phyloP scores from a whole-genome alignment of 2,888 invertebrate genomes.

The Macrosoma leucophasiata region DNA sequence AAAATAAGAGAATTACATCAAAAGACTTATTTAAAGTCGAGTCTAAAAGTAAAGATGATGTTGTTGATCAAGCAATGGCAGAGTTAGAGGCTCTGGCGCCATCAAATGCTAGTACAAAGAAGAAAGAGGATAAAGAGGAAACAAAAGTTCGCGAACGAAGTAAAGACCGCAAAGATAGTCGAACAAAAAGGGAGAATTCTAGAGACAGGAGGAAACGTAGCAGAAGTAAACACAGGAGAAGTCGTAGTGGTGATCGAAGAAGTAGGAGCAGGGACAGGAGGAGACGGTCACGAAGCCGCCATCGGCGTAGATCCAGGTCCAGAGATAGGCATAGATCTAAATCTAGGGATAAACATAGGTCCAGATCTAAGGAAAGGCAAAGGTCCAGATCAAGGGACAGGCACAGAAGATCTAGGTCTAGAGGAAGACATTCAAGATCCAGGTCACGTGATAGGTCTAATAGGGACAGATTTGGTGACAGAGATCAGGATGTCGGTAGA shows the following conservation, averaged over 20 bases:
- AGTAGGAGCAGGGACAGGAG: constrained; percentile 39
- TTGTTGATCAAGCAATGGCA: constrained; percentile 89
- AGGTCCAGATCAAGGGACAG: constrained; percentile 36
- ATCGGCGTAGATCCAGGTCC: constrained; percentile 31
- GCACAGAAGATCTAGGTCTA: constrained; percentile 38
- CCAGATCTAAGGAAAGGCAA: constrained; percentile 26
- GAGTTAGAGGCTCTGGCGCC: constrained; percentile 90
- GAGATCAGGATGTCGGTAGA: constrained; percentile 45
- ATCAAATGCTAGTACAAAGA: constrained; percentile 52
- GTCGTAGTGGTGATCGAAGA: constrained; percentile 32
- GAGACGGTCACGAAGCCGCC: constrained; percentile 34
- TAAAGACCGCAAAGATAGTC: constrained; percentile 39
- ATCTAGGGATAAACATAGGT: constrained; percentile 29
- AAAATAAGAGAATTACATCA: constrained; percentile 49
- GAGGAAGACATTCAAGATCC: constrained; percentile 41
- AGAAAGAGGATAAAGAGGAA: constrained; percentile 33
- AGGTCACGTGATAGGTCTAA: constrained; percentile 37
- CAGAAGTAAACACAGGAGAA: constrained; percentile 32
- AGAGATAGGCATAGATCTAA: constrained; percentile 42
- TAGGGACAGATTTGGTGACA: constrained; percentile 38
- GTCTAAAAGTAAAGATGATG: constrained; percentile 45
- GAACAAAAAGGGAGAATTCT: constrained; percentile 39
- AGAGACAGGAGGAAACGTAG: constrained; percentile 35
- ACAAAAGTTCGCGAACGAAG: constrained; percentile 39
- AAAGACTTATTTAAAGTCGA: constrained; percentile 65